Base-by-base conservation (phyloP, 2,113 vertebrate genomes). In the Centropus unirufus region DNA sequence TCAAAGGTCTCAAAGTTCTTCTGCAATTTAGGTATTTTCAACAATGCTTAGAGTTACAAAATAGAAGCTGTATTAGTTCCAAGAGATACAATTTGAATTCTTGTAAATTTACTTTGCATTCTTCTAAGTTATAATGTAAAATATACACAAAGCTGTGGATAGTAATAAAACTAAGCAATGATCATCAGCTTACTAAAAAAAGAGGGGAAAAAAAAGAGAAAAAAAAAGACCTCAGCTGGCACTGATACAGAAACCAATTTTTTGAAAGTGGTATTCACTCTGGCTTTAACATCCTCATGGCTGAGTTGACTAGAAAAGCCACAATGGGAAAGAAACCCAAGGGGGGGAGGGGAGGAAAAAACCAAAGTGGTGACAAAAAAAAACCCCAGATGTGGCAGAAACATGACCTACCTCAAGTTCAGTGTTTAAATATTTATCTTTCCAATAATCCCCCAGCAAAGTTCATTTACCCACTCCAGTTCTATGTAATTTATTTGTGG, bases 371-470 rank as follows among this genome's bases (percentile, higher is more conserved):
- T 2, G 12, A 89, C 81, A 92, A 77, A 83, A 92, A 62, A 15
- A 15, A 13, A 13, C 2, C 55, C 29, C 27, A 77, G 63, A 59
- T 93, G 80, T n/a, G 96, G 81, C 64, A 93, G 78, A 95, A 97
- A 96, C 76, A 95, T 61, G 73, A 96, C 88, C 94, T 92, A 91
- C 93, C 93, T 97, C 94, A 91, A 76, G 70, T 54, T 92, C 58
- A 85, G 46, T 86, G 92, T 96, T 96, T 89, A 92, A 97, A 97
- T 96, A 97, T 97, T 96, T 97, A 75, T 95, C 90, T 96, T 96
- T 96, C 95, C 94, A 97, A 94, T 89, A 96, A 96, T 87, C 76
- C 76, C 83, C 73, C 78, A 83, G 90, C 88, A 96, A 94, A 95
- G 90, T 95, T 97, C 92, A 94, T 92, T 93, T 83, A 94, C 91